Percentiles rank a stretch among this genome's conserved stretches.
These are phyloP conservation scores for Orycteropus afer DNA, from an alignment of 2,113 vertebrate species.

Conservation along the genomic window DNA sequence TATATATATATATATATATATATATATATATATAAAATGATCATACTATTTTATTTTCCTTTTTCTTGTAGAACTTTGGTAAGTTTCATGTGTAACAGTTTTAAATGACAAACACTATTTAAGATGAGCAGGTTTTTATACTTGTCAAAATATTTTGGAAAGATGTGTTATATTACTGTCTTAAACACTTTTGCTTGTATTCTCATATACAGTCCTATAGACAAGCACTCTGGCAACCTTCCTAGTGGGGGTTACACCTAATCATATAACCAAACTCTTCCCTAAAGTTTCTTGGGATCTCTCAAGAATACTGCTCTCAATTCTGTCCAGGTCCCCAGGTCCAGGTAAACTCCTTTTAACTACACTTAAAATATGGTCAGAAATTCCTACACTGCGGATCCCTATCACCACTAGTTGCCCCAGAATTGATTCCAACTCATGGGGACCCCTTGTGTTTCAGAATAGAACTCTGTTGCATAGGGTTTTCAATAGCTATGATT, in stretches of 20 bases:
- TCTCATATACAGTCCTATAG: background rate
- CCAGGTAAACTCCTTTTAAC: background rate
- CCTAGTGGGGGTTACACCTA: background rate
- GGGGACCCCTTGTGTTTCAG: no score
- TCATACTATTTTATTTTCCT: background rate
- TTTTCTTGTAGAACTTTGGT: background rate
- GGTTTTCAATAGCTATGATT: no score
- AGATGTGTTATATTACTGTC: background rate
- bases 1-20: no score
- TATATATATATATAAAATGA: no score
- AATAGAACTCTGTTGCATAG: no score
- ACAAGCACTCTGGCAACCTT: background rate
- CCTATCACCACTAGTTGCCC: no score
- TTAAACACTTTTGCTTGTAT: background rate
- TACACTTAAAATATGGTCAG: background rate
- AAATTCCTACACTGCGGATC: background rate
- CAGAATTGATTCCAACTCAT: no score
- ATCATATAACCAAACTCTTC: background rate
- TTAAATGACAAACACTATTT: slow-evolving; percentile 31
- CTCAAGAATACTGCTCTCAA: background rate
- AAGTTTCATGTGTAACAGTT: slow-evolving; percentile 26
- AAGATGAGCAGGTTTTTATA: background rate
- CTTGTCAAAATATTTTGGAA: slow-evolving; percentile 39
- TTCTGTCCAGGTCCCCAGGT: background rate
- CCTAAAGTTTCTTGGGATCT: background rate